Conservation (phyloP, 1,140 invertebrate species). For the Heterodera carotae region DNA sequence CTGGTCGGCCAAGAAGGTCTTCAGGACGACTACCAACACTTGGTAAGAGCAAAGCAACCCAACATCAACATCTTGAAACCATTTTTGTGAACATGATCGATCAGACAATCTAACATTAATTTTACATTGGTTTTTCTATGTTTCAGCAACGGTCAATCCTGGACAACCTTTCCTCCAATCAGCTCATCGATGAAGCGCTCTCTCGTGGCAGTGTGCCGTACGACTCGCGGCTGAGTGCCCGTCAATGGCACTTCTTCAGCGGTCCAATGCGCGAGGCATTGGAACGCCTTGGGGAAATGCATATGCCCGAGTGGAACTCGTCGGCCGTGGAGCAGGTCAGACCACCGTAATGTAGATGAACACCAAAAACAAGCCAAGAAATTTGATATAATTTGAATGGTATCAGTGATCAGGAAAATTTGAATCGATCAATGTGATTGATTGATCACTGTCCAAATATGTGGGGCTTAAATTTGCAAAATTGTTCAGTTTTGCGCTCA, state of each 20-base stretch:
- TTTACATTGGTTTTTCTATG: not conserved
- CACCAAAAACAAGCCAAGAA: no score
- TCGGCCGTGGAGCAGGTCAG: not conserved
- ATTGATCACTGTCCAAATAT: no score
- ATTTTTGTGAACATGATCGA: not conserved
- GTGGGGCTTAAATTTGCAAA: no score
- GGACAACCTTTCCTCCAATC: conserved; percentile 14
- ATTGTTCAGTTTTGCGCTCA: conserved; percentile 17
- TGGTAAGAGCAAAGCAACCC: conserved; percentile 15
- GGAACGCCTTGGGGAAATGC: conserved; percentile 12
- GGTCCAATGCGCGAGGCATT: conserved; percentile 16
- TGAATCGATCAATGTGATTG: no score
- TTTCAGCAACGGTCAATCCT: conserved; percentile 20
- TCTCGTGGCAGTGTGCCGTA: not conserved
- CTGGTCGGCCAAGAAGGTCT: conserved; percentile 41
- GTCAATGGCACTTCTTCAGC: conserved; percentile 21
- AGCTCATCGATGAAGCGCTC: conserved; percentile 8
- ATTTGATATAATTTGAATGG: no score
- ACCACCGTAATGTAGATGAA: no score
- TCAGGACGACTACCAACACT: conserved; percentile 39
- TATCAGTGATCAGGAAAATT: not conserved
- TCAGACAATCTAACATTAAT: not conserved
- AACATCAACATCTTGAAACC: not conserved
- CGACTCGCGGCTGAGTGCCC: not conserved
- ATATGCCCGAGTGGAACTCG: conserved; percentile 23